A percentile compares a stretch with the other conserved stretches of the same genome.
These are phyloP conservation scores for Mactromeris polynyma DNA, from an alignment of 2,888 invertebrate species.

Conservation along the genomic window DNA sequence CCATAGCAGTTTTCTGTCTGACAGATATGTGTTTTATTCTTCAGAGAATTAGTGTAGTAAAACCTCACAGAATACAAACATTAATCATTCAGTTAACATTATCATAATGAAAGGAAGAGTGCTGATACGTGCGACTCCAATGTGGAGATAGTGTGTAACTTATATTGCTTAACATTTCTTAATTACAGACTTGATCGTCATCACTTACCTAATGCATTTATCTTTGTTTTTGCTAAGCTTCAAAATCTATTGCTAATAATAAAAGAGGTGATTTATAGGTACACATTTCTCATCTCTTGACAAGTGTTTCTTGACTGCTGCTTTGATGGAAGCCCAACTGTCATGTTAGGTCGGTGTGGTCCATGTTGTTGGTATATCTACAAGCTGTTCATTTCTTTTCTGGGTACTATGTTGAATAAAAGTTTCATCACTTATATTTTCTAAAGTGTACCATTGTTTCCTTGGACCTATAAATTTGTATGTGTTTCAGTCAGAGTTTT, in stretches of 20 bases:
- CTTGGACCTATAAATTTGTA: too few species aligned
- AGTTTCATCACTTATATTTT: too few species aligned
- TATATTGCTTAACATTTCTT: conserved; percentile 23
- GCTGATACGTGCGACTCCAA: conserved; percentile 34
- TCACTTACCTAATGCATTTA: conserved; percentile 1
- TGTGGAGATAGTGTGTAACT: conserved; percentile 22
- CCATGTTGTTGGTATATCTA: too few species aligned
- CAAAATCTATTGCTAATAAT: conserved; percentile 21
- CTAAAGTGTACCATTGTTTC: too few species aligned
- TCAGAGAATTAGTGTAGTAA: neutral
- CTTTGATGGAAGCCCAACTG: conserved; percentile 1
- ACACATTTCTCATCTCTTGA: neutral
- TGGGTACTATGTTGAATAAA: too few species aligned
- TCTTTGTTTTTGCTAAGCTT: conserved; percentile 15
- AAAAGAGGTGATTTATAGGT: conserved; percentile 2
- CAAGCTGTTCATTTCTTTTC: too few species aligned
- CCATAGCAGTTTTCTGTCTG: conserved; percentile 4
- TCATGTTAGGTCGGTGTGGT: neutral
- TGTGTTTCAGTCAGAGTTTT: too few species aligned
- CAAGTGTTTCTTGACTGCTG: neutral
- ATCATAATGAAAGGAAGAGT: conserved; percentile 45
- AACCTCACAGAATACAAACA: conserved; percentile 16
- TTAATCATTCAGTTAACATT: conserved; percentile 35
- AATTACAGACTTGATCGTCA: neutral
- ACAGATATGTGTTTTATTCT: neutral